Evolutionary conservation across 2,113 vertebrate species (phyloP).

Genomic region (Calyptommatus sinebrachiatus): DNA sequence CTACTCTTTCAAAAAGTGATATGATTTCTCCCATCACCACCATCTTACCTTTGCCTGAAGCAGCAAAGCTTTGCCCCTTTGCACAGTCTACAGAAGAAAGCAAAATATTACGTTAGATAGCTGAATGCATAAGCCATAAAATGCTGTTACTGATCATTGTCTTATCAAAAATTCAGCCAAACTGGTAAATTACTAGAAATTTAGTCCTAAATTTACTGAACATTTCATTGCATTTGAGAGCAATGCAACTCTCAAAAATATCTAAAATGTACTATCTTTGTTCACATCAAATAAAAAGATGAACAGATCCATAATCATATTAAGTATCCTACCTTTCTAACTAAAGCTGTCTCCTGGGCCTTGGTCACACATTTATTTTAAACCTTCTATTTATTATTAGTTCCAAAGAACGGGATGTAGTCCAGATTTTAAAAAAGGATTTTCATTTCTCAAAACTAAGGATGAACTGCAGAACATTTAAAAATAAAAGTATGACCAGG

Average conservation of each 20-base stretch:
- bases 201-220: not conserved
- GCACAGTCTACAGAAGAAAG: constrained; percentile 80
- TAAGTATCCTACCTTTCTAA: not conserved
- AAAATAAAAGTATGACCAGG: too few relatives aligned
- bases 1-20: not conserved
- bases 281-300: not conserved
- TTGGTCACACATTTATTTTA: too few relatives aligned
- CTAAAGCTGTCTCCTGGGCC: too few relatives aligned
- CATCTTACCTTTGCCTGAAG: constrained; percentile 93
- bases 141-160: not conserved
- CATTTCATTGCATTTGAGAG: too few relatives aligned
- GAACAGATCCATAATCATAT: not conserved
- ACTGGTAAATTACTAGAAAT: not conserved
- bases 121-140: not conserved
- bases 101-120: constrained; percentile 24
- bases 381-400: too few relatives aligned
- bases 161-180: not conserved
- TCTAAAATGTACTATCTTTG: not conserved
- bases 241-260: not conserved
- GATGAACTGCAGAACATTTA: too few relatives aligned
- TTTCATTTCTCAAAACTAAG: too few relatives aligned
- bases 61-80: constrained; percentile 89
- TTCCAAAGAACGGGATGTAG: too few relatives aligned
- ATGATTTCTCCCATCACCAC: not conserved
- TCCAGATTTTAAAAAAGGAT: too few relatives aligned